Conservation (phyloP, 2,888 invertebrate genomes). For the Agonopterix arenella region DNA sequence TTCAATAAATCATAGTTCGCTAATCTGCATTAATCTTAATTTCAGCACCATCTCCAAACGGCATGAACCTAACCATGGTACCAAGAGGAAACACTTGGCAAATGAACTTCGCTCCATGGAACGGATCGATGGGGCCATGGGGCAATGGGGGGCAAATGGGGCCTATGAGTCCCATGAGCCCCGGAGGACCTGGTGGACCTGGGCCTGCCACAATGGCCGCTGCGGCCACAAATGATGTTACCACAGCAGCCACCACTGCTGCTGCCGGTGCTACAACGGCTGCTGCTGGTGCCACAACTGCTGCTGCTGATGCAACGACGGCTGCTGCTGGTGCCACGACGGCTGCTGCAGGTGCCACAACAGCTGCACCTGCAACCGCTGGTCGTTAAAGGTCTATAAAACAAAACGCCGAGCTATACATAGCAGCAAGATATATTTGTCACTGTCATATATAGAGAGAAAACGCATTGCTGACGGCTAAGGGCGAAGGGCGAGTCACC, state of each 20-base stretch:
- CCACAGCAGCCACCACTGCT: conserved; percentile 7
- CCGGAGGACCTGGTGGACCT: not conserved
- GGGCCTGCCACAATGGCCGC: not conserved
- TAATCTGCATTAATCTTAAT: not conserved
- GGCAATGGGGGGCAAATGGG: not conserved
- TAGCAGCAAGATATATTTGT: not conserved
- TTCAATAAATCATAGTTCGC: no score
- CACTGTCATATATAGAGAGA: no score
- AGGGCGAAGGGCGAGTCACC: no score
- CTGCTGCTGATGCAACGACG: conserved; percentile 14
- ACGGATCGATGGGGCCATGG: not conserved
- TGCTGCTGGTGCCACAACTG: conserved; percentile 12
- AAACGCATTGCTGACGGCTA: no score
- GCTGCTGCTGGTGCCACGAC: conserved; percentile 11
- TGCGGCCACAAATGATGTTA: not conserved
- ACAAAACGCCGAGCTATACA: not conserved
- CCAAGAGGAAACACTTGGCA: conserved; percentile 18
- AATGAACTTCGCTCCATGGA: conserved; percentile 25
- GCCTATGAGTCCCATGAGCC: not conserved
- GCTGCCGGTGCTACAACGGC: conserved; percentile 15
- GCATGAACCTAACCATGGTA: conserved; percentile 31
- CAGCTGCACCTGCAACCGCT: conserved; percentile 16
- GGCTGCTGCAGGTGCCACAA: conserved; percentile 12
- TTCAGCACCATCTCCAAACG: conserved; percentile 28
- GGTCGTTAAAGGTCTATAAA: conserved; percentile 1